Base-by-base conservation (phyloP, 64 coral and sea anemone species). In the Porites australiensis region DNA sequence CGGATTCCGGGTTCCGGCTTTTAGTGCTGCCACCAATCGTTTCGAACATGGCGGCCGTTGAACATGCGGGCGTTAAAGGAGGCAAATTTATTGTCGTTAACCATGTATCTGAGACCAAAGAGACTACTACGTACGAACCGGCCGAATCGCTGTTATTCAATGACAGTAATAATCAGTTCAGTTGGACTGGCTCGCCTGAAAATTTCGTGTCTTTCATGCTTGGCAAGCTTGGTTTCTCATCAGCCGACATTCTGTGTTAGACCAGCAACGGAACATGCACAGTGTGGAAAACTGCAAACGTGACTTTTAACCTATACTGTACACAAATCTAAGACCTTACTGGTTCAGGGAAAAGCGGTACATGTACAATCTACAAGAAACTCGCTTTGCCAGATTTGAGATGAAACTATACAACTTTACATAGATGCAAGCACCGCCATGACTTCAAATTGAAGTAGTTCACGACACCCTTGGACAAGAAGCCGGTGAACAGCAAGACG, bases 221-320 rank as follows among this genome's bases (percentile, higher is more conserved):
- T 44, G 45, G 52, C 13, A 91, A 49, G 73, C 64, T 91, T 72
- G 79, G 79, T 69, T 69, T 91, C 44, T 83, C 78, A 70, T n/a
- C n/a, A n/a, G 46, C 70, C 51, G 64, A 91, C 76, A 44, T 48
- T 65, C 50, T 79, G 53, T 37, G 45, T n/a, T 82, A 73, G 62
- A 82, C 79, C 52, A 51, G 15, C 21, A 91, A 91, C 50, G 89
- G 67, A 80, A 81, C 54, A 64, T 91, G 79, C 83, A 71, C 62
- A n/a, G 89, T 75, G 89, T 91, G 77, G 89, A 74, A 63, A 51
- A 91, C 67, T 12, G 51, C 79, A 91, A 91, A 79, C 67, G 89
- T 91, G 79, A 91, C 77, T 51, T 91, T 91, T 16, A 91, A 91
- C 53, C 79, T 91, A 50, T 82, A 73, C 62, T 60, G 6, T 44